These are phyloP conservation scores for Pseudachorutes palmiensis DNA, from an alignment of 1,140 invertebrate species.

Conservation along the genomic window DNA sequence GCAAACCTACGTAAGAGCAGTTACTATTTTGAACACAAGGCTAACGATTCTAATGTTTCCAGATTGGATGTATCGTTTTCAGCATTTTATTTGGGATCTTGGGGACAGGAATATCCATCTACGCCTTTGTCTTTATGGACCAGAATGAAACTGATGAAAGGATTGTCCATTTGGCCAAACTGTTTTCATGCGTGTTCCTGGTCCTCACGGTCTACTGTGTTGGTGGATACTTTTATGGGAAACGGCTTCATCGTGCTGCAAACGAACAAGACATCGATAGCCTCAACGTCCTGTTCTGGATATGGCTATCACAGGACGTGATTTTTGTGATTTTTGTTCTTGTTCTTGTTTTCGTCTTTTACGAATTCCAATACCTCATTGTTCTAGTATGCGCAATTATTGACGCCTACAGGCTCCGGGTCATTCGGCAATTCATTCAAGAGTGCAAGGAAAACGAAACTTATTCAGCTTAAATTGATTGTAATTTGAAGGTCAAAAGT, in stretches of 20 bases:
- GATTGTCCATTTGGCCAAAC: background rate
- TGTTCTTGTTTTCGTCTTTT: background rate
- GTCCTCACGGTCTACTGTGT: background rate
- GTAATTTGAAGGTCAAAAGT: background rate
- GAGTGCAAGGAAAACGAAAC: background rate
- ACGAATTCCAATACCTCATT: background rate
- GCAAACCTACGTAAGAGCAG: too few relatives aligned
- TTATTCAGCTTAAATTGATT: background rate
- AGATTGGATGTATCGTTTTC: too few relatives aligned
- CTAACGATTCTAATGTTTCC: too few relatives aligned
- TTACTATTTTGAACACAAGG: too few relatives aligned
- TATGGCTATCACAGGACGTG: background rate
- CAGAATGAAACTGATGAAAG: background rate
- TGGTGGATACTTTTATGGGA: background rate
- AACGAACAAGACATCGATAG: background rate
- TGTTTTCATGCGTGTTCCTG: background rate
- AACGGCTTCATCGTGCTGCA: background rate
- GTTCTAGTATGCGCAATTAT: background rate
- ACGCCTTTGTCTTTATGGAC: background rate
- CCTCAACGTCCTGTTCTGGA: background rate
- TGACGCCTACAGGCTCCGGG: background rate
- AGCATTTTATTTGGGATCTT: too few relatives aligned
- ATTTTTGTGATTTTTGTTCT: background rate
- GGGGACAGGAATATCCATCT: background rate
- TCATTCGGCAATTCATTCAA: background rate